These are phyloP conservation scores for Pampusana beccarii DNA, from an alignment of 2,113 vertebrate species.

Conservation along the genomic window DNA sequence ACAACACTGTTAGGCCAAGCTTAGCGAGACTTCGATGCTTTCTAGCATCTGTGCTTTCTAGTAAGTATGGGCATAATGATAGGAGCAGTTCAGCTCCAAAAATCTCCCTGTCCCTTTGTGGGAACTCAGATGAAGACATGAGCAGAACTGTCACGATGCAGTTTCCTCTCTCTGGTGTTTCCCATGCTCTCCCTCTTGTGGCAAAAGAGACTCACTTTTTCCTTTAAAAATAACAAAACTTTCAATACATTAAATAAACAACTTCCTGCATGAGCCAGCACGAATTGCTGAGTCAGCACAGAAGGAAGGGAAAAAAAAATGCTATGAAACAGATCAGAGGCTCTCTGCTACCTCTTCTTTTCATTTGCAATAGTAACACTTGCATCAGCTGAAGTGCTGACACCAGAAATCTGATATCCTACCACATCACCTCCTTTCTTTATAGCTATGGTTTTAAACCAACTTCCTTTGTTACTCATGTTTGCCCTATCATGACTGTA, in stretches of 20 bases:
- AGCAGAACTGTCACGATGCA: background rate
- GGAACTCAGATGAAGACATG: background rate
- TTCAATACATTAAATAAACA: background rate
- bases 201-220: background rate
- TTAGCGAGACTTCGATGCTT: background rate
- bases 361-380: background rate
- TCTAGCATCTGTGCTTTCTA: background rate
- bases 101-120: background rate
- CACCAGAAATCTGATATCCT: background rate
- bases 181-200: slow-evolving; percentile 56
- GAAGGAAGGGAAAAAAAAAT: background rate
- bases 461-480: background rate
- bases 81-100: background rate
- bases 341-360: background rate
- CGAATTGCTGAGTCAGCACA: background rate
- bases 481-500: background rate
- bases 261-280: background rate
- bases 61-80: background rate
- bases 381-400: background rate
- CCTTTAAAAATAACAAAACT: background rate
- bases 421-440: background rate
- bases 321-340: background rate
- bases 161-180: background rate
- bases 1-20: background rate
- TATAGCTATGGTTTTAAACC: background rate